Conservation (phyloP, 1,140 invertebrate genomes). For the Epicauta chinensis region DNA sequence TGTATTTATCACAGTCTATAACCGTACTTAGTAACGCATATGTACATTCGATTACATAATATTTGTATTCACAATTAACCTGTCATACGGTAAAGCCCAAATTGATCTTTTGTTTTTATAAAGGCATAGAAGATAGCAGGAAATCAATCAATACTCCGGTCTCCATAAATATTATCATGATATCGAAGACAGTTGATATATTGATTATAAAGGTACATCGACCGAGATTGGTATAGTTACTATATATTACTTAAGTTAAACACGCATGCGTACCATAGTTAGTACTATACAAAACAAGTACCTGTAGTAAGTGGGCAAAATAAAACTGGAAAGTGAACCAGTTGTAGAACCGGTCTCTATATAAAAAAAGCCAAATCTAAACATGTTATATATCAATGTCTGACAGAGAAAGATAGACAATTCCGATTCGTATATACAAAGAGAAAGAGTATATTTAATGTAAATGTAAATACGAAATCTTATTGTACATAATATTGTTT, state of each 20-base stretch:
- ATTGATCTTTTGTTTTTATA: no score
- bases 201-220: no score
- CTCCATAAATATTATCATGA: no score
- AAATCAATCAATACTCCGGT: no score
- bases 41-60: conserved; percentile 10
- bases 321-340: conserved; percentile 16
- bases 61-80: conserved; percentile 10
- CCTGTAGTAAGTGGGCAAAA: conserved; percentile 10
- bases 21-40: conserved; percentile 8
- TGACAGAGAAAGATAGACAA: background rate
- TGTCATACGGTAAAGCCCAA: conserved; percentile 4
- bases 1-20: conserved; percentile 10
- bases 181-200: no score
- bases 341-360: conserved; percentile 14
- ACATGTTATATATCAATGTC: conserved; percentile 14
- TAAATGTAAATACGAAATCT: no score
- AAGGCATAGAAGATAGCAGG: no score
- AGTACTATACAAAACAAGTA: conserved; percentile 9
- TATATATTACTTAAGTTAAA: background rate
- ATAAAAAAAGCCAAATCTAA: conserved; percentile 6
- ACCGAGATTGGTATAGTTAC: no score
- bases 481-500: no score
- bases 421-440: background rate
- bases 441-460: no score
- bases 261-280: conserved; percentile 6